Base-by-base conservation (phyloP, 2,113 vertebrate species). In the Rana temporaria region DNA sequence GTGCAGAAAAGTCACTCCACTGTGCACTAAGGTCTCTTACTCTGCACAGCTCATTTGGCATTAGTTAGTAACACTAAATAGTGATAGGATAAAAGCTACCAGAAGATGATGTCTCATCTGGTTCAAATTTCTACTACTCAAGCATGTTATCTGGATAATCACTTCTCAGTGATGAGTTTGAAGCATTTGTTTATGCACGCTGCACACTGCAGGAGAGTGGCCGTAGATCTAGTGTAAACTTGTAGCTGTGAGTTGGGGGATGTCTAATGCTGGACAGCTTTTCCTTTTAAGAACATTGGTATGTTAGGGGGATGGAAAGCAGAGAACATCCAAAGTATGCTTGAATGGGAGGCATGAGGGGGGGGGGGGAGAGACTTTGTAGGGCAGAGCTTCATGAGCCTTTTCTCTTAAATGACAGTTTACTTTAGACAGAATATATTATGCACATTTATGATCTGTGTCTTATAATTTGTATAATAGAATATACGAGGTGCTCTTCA, bases 241-340 rank as follows among this genome's bases (percentile, higher is more conserved):
- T 38, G 56, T 60, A 75, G 56, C 57, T 75, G 71, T n/a, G 32
- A 42, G 72, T 75, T 75, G 72, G 72, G 72, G 55, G 53, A 78
- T 68, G 64, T 59, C 52, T 68, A 30, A n/a, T 42, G 20, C 53
- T 16, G 18, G 24, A 67, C 24, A 55, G 76, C 60, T 78, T 78
- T 52, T 55, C 74, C 64, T 63, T 78, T 53, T 78, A 32, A 69
- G 52, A 55, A 60, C 77, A 42, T n/a, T 79, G 77, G 77, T 68
- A 79, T 79, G 77, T 69, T 79, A 79, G 77, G 77, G 77, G 78
- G 78, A 70, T 70, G 78, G 78, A 80, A 75, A 62, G 56, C 24
- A 22, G 56, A 67, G 65, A 68, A 57, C 52, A 59, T 79, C 57
- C 77, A 34, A 68, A 68, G 77, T 79, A 79, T 79, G 78, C 53